Base-by-base conservation (phyloP, 2,888 invertebrate genomes). In the Drosophila neoperkinsi region DNA sequence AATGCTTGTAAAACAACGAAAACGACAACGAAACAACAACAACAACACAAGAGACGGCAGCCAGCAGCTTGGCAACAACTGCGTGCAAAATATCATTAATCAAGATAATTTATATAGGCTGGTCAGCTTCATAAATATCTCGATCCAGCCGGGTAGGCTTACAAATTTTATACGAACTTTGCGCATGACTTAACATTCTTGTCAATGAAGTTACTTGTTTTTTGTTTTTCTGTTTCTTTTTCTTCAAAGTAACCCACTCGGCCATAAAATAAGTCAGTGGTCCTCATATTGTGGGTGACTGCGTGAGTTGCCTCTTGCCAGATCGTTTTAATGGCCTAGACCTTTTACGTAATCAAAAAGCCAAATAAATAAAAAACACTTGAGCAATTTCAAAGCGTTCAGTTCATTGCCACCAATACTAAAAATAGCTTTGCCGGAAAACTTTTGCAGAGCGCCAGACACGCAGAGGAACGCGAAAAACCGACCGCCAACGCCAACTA, bases 81-180 rank as follows among this genome's bases (percentile, higher is more conserved):
- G 88, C 88, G 90, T 90, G 88, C 88, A 89, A 87, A 88, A 84
- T 79, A 71, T 71, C 88, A 88, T 88, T 89, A 89, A 90, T 88
- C 88, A 88, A 83, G 77, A 72, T 90, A 84, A 88, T 87, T 90
- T 90, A 90, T 88, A 89, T 89, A 74, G 83, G 64, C 72, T 71
- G 72, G 57, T 38, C 74, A 70, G 67, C 81, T 84, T 78, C 88
- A 90, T 90, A 85, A 85, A 85, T 85, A 78, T 77, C 62, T 64
- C 79, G 59, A 62, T 52, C 61, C 70, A 74, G 30, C 58, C 65
- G 62, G 80, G 61, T 74, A 25, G 58, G 59, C 66, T 72, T 78
- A 78, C 75, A 67, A 63, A 66, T 75, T 62, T 65, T 65, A 53
- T 49, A 36, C 71, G 21, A 74, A 75, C 76, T 81, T 87, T 79